These are phyloP conservation scores for Xestia c-nigrum DNA, from an alignment of 2,888 invertebrate species.

Conservation along the genomic window DNA sequence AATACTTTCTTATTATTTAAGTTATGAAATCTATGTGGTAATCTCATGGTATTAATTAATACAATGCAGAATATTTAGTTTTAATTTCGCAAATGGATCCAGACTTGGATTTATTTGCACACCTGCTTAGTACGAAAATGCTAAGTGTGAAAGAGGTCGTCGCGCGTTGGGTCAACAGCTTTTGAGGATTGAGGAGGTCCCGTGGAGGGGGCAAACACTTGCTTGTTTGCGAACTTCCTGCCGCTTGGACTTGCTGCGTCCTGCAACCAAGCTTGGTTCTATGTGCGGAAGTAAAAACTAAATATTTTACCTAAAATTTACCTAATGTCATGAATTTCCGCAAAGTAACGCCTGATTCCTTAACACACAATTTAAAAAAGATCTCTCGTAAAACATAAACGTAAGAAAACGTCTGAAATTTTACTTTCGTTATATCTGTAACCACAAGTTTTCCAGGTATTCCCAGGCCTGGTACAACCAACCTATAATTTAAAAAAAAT, in stretches of 20 bases:
- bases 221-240: not conserved
- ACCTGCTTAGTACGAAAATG: not conserved
- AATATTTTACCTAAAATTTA: not conserved
- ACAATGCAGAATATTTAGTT: not conserved
- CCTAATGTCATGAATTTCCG: not conserved
- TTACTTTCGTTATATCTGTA: too few species aligned
- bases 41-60: not conserved
- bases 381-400: not conserved
- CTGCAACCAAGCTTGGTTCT: not conserved
- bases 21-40: not conserved
- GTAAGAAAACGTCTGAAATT: too few species aligned
- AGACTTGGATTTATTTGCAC: not conserved
- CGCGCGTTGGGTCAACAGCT: not conserved
- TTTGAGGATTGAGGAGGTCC: not conserved
- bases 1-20: not conserved
- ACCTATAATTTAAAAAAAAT: too few species aligned
- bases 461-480: too few species aligned
- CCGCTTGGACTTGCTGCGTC: not conserved
- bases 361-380: not conserved
- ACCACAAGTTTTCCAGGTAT: too few species aligned
- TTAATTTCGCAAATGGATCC: constrained; percentile 1
- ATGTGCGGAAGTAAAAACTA: not conserved
- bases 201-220: not conserved
- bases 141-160: not conserved
- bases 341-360: not conserved